Evolutionary conservation across 2,888 invertebrate genomes (phyloP).

Genomic region (Cheiracanthium punctorium): DNA sequence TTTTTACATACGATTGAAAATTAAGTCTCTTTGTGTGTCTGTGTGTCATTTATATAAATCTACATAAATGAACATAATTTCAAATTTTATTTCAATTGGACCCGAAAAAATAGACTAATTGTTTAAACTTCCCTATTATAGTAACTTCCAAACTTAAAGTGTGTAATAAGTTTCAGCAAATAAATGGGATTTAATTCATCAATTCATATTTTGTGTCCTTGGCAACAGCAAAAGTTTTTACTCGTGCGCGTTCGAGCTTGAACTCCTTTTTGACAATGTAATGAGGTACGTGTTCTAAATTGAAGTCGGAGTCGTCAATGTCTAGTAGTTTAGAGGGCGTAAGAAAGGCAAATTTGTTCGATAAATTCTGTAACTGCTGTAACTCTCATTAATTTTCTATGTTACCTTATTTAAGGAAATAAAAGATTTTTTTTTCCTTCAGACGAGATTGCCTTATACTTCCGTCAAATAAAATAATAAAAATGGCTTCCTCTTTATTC

Average conservation of each 20-base stretch:
- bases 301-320: not conserved
- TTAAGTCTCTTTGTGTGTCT: too few relatives aligned
- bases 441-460: too few relatives aligned
- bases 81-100: too few relatives aligned
- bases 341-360: slow-evolving; percentile 4
- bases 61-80: too few relatives aligned
- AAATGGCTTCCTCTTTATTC: too few relatives aligned
- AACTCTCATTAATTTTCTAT: not conserved
- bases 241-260: not conserved
- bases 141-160: not conserved
- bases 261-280: too few relatives aligned
- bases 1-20: too few relatives aligned
- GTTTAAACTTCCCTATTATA: too few relatives aligned
- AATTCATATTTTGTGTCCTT: not conserved
- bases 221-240: not conserved
- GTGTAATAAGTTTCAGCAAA: not conserved
- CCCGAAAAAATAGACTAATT: too few relatives aligned
- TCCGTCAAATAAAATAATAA: too few relatives aligned
- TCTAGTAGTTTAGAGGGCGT: not conserved
- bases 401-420: not conserved
- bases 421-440: not conserved
- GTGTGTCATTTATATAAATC: too few relatives aligned
- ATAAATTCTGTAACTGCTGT: not conserved
- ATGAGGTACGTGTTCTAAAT: not conserved
- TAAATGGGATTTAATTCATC: not conserved